These are phyloP conservation scores for Stercorarius parasiticus DNA, from an alignment of 2,113 vertebrate species.

Conservation along the genomic window DNA sequence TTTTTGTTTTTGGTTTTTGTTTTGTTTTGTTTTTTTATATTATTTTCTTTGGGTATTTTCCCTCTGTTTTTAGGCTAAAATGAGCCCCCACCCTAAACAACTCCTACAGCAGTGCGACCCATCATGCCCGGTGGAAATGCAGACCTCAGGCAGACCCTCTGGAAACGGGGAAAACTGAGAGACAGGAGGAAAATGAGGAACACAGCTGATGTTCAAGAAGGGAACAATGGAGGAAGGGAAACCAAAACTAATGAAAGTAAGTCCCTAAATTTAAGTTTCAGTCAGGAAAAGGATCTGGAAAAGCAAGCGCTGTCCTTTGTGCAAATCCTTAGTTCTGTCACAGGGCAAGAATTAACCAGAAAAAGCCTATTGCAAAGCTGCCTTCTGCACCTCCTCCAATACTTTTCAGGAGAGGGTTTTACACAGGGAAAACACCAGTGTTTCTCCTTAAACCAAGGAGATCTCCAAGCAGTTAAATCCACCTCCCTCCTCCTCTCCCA, in stretches of 20 bases:
- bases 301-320: not conserved
- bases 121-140: not conserved
- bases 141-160: not conserved
- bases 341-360: not conserved
- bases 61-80: too few relatives aligned
- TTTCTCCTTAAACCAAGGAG: rapidly evolving
- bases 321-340: not conserved
- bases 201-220: not conserved
- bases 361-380: not conserved
- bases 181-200: not conserved
- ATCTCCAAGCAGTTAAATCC: not conserved
- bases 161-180: not conserved
- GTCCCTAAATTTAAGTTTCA: not conserved
- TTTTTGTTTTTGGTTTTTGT: not conserved
- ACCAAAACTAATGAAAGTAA: not conserved
- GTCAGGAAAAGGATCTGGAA: not conserved
- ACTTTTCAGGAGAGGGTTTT: not conserved
- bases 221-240: not conserved
- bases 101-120: not conserved
- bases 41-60: not conserved
- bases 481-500: rapidly evolving
- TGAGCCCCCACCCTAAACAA: not conserved
- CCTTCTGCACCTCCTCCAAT: not conserved
- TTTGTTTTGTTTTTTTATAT: too few relatives aligned
- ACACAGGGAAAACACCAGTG: not conserved